phyloP scores from a whole-genome alignment of 2,888 invertebrate genomes.

The Ectobius pallidus region DNA sequence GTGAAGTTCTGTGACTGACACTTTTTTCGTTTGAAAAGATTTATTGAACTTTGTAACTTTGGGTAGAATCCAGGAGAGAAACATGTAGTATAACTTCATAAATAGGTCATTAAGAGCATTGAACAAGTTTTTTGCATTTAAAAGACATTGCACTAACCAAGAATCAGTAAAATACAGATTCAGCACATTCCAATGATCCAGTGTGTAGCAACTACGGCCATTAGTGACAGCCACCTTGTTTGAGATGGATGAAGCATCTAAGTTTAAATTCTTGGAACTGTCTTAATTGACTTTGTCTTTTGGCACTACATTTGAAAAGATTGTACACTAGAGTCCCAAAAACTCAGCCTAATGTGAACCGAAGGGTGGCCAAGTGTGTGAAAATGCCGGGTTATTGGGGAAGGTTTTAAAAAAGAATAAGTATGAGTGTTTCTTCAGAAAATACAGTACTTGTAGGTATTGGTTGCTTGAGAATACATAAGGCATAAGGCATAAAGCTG shows the following conservation, averaged over 20 bases:
- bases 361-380: too few relatives aligned
- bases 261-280: constrained; percentile 46
- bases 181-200: constrained; percentile 36
- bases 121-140: constrained; percentile 16
- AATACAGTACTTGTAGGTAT: too few relatives aligned
- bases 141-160: constrained; percentile 24
- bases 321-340: too few relatives aligned
- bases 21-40: constrained; percentile 20
- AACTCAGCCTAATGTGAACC: too few relatives aligned
- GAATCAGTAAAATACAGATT: constrained; percentile 19
- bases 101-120: constrained; percentile 33
- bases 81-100: constrained; percentile 35
- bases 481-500: too few relatives aligned
- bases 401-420: too few relatives aligned
- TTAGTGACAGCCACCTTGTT: constrained; percentile 47
- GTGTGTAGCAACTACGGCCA: too few relatives aligned
- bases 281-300: constrained; percentile 42
- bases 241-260: constrained; percentile 47
- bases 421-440: too few relatives aligned
- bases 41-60: constrained; percentile 34
- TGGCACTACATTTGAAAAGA: constrained; percentile 45
- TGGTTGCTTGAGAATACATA: too few relatives aligned
- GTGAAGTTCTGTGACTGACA: not conserved
- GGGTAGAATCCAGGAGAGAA: constrained; percentile 31
- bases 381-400: too few relatives aligned